Evolutionary conservation across 37 sponge, comb jelly and placozoan genomes (phyloP).

Genomic region (Chondrosia reniformis): DNA sequence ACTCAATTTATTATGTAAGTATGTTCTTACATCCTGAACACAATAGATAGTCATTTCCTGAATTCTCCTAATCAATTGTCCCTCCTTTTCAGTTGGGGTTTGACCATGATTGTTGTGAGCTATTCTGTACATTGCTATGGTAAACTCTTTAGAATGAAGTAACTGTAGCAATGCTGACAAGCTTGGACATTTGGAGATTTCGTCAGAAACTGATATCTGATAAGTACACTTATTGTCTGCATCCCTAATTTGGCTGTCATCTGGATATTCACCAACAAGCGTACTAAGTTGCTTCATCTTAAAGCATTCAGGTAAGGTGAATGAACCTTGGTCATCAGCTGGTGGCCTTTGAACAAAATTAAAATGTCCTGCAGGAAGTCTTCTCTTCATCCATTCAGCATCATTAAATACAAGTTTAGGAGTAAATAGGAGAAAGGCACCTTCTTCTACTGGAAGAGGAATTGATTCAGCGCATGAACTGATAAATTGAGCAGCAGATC

Average conservation of each 20-base stretch:
- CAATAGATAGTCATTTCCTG: neutral
- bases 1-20: neutral
- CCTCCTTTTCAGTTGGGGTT: neutral
- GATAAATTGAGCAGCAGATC: neutral
- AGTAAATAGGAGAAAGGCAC: neutral
- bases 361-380: neutral
- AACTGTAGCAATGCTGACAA: neutral
- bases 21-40: neutral
- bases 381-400: neutral
- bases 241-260: conserved; percentile 13
- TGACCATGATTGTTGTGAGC: neutral
- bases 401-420: neutral
- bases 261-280: conserved; percentile 8
- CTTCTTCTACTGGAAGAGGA: neutral
- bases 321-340: neutral
- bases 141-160: neutral
- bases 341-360: neutral
- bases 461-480: neutral
- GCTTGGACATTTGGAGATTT: too few relatives aligned
- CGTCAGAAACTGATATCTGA: too few relatives aligned
- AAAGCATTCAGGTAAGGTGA: neutral
- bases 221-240: too few relatives aligned
- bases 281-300: neutral
- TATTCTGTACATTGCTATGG: neutral
- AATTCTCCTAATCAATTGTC: neutral